Base-by-base conservation (phyloP, 2,888 invertebrate genomes). In the Scotopteryx bipunctaria region DNA sequence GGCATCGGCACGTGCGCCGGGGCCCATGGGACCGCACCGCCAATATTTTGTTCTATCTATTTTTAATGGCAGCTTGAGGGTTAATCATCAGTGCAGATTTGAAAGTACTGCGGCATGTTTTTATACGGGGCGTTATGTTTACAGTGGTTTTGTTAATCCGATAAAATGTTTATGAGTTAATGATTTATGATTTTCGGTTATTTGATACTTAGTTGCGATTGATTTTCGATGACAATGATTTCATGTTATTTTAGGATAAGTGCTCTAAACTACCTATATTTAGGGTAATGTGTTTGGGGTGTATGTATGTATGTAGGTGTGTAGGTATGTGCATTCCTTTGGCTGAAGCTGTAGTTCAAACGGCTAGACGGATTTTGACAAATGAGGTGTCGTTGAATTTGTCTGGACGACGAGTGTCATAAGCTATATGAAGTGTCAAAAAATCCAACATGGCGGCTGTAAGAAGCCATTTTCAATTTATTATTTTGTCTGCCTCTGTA, bases 21-120 rank as follows among this genome's bases (percentile, higher is more conserved):
- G 64, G 64, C 82, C 77, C 73, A 45, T 54, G 82, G 73, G 81
- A 81, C 72, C 71, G 62, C 66, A 68, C 80, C 71, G 67, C 67
- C 80, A 78, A 73, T 83, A 85, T 87, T 83, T 85, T 82, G 79
- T 83, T 78, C 77, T 82, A 87, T 88, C 83, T 86, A 86, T 88
- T 88, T 86, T 86, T 87, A 86, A 88, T 83, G 73, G 76, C 71
- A 55, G 67, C 73, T 81, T 73, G 71, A 76, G 81, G 80, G 84
- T 82, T 83, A 83, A 84, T 86, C 78, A 78, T 78, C 71, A 61
- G 74, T 74, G 69, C 67, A 64, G 78, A 82, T 82, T 83, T 81
- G 72, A 78, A 73, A 70, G 75, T n/a, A n/a, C 63, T 65, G 71
- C 21, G 44, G 46, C 16, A 29, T 70, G 72, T 71, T 71, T 73